Conservation (phyloP, 2,797 vertebrate species). For the Pitangus sulphuratus region DNA sequence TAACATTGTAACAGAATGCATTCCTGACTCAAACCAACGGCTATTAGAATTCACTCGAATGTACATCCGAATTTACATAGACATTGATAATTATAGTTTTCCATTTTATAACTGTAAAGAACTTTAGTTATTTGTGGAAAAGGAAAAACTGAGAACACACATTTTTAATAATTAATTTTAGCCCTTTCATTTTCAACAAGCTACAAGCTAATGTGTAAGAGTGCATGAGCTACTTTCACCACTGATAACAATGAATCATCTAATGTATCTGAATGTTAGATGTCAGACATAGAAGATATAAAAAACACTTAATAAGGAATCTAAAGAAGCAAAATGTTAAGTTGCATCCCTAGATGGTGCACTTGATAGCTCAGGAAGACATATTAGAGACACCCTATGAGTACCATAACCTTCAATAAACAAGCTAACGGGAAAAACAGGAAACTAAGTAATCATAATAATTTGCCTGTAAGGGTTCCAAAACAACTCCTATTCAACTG, state of each 20-base stretch:
- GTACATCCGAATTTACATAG: not conserved
- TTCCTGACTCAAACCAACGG: not conserved
- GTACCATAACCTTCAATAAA: not conserved
- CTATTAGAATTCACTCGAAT: not conserved
- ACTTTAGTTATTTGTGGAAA: not conserved
- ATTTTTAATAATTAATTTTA: not conserved
- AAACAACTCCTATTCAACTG: not conserved
- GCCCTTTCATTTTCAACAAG: not conserved
- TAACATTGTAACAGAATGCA: not conserved
- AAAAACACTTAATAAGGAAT: not conserved
- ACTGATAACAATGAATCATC: not conserved
- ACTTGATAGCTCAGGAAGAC: not conserved
- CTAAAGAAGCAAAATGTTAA: not conserved
- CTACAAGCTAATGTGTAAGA: not conserved
- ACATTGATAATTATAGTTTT: not conserved
- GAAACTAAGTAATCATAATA: not conserved
- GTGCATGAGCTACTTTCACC: not conserved
- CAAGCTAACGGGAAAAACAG: not conserved
- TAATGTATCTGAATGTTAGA: not conserved
- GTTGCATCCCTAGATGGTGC: not conserved
- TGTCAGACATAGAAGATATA: not conserved
- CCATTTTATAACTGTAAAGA: not conserved
- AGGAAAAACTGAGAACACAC: not conserved
- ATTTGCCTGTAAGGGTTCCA: not conserved
- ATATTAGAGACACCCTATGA: not conserved